Conservation (phyloP, 2,888 invertebrate genomes). For the Netelia fuscicornis region DNA sequence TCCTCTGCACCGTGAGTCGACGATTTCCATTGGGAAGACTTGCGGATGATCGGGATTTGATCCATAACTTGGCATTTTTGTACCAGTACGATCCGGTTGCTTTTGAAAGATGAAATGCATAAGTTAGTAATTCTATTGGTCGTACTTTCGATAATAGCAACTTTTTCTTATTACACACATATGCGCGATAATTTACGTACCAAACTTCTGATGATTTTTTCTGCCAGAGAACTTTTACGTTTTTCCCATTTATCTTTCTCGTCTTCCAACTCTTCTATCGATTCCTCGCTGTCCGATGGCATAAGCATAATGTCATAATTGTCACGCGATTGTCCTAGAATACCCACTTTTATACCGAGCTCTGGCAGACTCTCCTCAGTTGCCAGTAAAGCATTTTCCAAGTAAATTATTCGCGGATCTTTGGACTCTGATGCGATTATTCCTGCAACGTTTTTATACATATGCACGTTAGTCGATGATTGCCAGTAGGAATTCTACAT, state of each 20-base stretch:
- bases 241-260: slow-evolving; percentile 70
- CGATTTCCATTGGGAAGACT: slow-evolving; percentile 69
- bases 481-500: neutral
- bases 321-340: slow-evolving; percentile 87
- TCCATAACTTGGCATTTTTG: slow-evolving; percentile 72
- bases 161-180: neutral
- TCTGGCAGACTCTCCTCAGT: slow-evolving; percentile 86
- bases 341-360: slow-evolving; percentile 86
- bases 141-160: too few relatives aligned
- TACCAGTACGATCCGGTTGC: slow-evolving; percentile 56
- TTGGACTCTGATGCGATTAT: slow-evolving; percentile 80
- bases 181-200: slow-evolving; percentile 40
- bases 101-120: slow-evolving; percentile 21
- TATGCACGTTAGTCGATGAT: neutral
- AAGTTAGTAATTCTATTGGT: too few relatives aligned
- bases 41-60: slow-evolving; percentile 68
- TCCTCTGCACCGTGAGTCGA: slow-evolving; percentile 52
- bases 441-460: slow-evolving; percentile 79
- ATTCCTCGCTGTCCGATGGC: slow-evolving; percentile 87
- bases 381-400: slow-evolving; percentile 86
- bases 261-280: slow-evolving; percentile 60
- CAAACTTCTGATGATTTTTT: slow-evolving; percentile 59
- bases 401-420: slow-evolving; percentile 85
- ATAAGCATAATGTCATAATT: slow-evolving; percentile 87
- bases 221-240: slow-evolving; percentile 65